Evolutionary conservation across 1,140 invertebrate species (phyloP).

Genomic region (Solen grandis): DNA sequence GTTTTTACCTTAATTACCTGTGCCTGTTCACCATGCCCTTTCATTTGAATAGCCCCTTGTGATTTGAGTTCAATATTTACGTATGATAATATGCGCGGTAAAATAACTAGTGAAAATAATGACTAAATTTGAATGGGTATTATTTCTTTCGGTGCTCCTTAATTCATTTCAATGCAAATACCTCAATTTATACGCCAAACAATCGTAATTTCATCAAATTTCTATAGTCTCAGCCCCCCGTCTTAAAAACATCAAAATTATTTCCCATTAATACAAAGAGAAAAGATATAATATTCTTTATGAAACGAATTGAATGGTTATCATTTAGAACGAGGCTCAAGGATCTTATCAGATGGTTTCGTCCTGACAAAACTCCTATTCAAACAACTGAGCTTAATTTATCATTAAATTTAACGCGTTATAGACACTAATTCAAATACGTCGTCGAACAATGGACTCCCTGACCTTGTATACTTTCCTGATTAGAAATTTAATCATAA

Average conservation of each 20-base stretch:
- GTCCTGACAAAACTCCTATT: slow-evolving; percentile 41
- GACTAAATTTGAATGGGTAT: slow-evolving; percentile 40
- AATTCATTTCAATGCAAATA: slow-evolving; percentile 53
- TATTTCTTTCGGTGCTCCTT: slow-evolving; percentile 28
- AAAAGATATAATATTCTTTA: slow-evolving; percentile 50
- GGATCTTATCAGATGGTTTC: slow-evolving; percentile 27
- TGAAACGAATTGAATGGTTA: slow-evolving; percentile 40
- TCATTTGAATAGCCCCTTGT: slow-evolving; percentile 37
- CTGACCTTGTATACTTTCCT: slow-evolving; percentile 54
- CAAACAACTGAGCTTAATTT: slow-evolving; percentile 55
- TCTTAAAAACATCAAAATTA: slow-evolving; percentile 49
- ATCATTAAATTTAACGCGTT: slow-evolving; percentile 58
- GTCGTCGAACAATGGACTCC: slow-evolving; percentile 35
- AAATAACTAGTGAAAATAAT: slow-evolving; percentile 58
- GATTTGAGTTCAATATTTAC: slow-evolving; percentile 19
- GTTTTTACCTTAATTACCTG: slow-evolving; percentile 53
- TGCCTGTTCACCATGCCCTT: slow-evolving; percentile 42
- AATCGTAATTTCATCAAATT: slow-evolving; percentile 52
- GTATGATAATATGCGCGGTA: slow-evolving; percentile 38
- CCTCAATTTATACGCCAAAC: slow-evolving; percentile 30
- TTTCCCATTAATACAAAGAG: slow-evolving; percentile 48
- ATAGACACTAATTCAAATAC: slow-evolving; percentile 56
- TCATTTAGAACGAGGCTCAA: slow-evolving; percentile 8
- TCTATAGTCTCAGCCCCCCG: slow-evolving; percentile 30
- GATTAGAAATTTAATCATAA: slow-evolving; percentile 60